These are phyloP conservation scores for Xylota segnis DNA, from an alignment of 2,888 invertebrate genomes.

Conservation along the genomic window DNA sequence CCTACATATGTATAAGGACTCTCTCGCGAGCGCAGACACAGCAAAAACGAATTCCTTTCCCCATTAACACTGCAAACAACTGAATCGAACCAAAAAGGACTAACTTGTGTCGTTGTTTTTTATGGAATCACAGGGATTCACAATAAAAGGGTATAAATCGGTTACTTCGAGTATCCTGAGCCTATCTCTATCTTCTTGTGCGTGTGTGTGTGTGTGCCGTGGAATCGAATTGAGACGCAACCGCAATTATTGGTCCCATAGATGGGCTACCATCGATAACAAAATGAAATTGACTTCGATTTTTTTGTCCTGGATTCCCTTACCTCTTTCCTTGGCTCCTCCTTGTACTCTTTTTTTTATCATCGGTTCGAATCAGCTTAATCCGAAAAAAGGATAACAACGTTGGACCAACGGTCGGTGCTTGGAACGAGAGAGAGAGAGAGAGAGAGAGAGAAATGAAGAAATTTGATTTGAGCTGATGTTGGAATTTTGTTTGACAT, in stretches of 20 bases:
- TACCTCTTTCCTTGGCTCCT: slow-evolving; percentile 66
- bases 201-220: slow-evolving; percentile 31
- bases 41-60: slow-evolving; percentile 59
- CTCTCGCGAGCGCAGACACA: slow-evolving; percentile 66
- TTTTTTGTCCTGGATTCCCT: slow-evolving; percentile 28
- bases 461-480: slow-evolving; percentile 68
- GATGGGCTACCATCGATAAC: slow-evolving; percentile 70
- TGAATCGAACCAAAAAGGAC: slow-evolving; percentile 49
- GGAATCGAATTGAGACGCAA: slow-evolving; percentile 72
- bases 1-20: slow-evolving; percentile 47
- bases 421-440: too few species aligned
- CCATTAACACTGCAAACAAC: slow-evolving; percentile 73
- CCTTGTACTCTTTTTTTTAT: slow-evolving; percentile 55
- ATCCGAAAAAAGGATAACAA: slow-evolving; percentile 61
- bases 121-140: slow-evolving; percentile 65
- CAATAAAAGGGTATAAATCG: slow-evolving; percentile 75
- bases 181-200: slow-evolving; percentile 6
- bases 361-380: slow-evolving; percentile 58
- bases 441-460: slow-evolving; percentile 59
- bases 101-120: slow-evolving; percentile 63
- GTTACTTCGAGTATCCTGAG: slow-evolving; percentile 61
- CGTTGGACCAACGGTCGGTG: neutral
- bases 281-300: slow-evolving; percentile 69
- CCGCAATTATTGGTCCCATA: slow-evolving; percentile 75
- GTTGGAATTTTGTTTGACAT: slow-evolving; percentile 73